Base-by-base conservation (phyloP, 1,140 invertebrate genomes). In the Drosophila ogumai region DNA sequence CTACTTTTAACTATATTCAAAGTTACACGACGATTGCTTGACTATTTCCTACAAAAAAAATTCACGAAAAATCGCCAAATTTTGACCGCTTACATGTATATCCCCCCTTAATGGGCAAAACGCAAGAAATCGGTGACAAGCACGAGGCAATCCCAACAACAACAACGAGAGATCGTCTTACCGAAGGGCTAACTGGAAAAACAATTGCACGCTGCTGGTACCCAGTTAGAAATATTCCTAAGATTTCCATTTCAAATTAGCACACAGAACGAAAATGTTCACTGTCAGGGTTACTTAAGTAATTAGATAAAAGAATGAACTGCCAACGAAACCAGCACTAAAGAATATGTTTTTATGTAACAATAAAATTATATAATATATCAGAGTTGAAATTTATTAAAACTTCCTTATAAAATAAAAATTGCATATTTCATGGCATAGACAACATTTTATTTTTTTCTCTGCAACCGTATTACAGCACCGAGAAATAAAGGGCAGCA, bases 111-210 rank as follows among this genome's bases (percentile, higher is more conserved):
- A 82, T 82, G 76, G 72, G 50, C 44, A 76, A 68, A 66, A 43
- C 66, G 40, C 61, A 82, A 84, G 81, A 84, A 84, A 75, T 49
- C 78, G 66, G 79, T 60, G 77, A 81, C 76, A 80, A 80, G 69
- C 81, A 79, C 75, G 50, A 79, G 71, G 71, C 49, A 61, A 49
- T 56, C 50, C 40, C 72, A 68, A 57, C 36, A 71, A 60, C 28
- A 34, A 65, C n/a, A 65, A 75, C 49, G 34, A 65, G 9, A 47
- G 17, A 46, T 47, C 36, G 15, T 34, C 54, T 64, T 64, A 43
- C 38, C 58, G 15, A 65, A 61, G 61, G 76, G 66, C 36, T 56
- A 74, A 65, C 43, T 46, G 52, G 59, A 65, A 74, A 79, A 74
- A 55, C 57, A 75, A 64, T 65, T 50, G 59, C 56, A 40, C 32